Percentiles rank a stretch among this genome's conserved stretches.
Conservation (phyloP, 2,797 vertebrate species). For the Choloepus didactylus region DNA sequence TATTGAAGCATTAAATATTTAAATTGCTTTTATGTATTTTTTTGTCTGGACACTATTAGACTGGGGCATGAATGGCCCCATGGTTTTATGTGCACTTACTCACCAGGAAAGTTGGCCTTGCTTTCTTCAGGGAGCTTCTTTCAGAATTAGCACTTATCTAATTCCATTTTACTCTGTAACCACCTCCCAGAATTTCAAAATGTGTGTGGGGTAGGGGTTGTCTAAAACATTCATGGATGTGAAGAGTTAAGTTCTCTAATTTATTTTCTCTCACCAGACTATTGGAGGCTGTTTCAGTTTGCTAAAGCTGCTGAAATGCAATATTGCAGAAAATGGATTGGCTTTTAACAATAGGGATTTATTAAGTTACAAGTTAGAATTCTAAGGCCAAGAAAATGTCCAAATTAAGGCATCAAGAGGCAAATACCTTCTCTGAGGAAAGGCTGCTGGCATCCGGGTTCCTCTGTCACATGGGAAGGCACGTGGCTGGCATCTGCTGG, state of each 20-base stretch:
- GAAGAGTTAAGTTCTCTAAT: background rate
- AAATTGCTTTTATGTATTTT: constrained; percentile 32
- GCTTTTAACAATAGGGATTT: too few relatives aligned
- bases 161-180: constrained; percentile 7
- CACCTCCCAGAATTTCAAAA: constrained; percentile 55
- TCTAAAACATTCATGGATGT: background rate
- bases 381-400: too few relatives aligned
- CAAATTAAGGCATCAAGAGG: too few relatives aligned
- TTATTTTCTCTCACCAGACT: background rate
- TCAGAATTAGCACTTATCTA: constrained; percentile 52
- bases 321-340: too few relatives aligned
- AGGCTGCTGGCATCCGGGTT: too few relatives aligned
- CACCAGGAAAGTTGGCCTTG: background rate
- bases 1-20: constrained; percentile 42
- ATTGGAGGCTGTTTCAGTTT: too few relatives aligned
- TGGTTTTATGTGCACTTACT: background rate
- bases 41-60: background rate
- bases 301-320: too few relatives aligned
- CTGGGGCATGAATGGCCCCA: background rate
- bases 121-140: constrained; percentile 65
- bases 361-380: too few relatives aligned
- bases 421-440: too few relatives aligned
- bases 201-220: background rate
- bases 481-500: too few relatives aligned
- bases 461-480: too few relatives aligned